Evolutionary conservation across 2,113 vertebrate genomes (phyloP).

Genomic region (Elephantulus edwardii): DNA sequence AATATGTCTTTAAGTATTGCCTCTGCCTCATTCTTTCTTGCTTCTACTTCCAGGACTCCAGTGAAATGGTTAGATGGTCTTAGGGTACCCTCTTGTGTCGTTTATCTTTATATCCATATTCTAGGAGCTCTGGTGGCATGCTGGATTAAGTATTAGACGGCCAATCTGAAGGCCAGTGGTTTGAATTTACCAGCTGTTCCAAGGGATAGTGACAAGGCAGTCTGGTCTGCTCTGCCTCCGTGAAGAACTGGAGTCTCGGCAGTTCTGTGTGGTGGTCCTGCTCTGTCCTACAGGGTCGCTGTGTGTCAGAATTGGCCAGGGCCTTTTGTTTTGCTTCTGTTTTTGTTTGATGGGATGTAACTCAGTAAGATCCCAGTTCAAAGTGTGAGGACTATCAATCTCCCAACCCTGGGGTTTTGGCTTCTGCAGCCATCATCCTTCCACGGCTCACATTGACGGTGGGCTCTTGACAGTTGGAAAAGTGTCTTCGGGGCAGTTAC

Average conservation of each 20-base stretch:
- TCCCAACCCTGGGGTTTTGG: background rate
- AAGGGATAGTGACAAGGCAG: too few relatives aligned
- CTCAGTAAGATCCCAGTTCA: constrained; percentile 39
- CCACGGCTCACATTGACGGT: background rate
- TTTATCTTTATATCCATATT: background rate
- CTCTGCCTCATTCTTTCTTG: background rate
- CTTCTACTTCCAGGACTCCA: background rate
- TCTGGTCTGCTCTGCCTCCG: too few relatives aligned
- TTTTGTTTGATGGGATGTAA: background rate
- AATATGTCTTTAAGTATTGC: background rate
- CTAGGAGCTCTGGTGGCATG: too few relatives aligned
- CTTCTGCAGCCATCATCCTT: background rate
- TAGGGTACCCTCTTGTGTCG: background rate
- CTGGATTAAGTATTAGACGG: background rate
- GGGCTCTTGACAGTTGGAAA: background rate
- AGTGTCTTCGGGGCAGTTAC: background rate
- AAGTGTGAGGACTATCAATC: background rate
- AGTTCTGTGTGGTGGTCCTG: background rate
- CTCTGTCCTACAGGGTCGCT: background rate
- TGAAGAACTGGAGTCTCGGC: background rate
- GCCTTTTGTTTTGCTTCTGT: background rate
- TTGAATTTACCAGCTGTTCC: too few relatives aligned
- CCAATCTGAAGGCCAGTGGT: background rate
- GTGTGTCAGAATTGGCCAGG: background rate
- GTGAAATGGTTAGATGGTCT: background rate